phyloP scores from a whole-genome alignment of 2,797 vertebrate species.

The Micropoecilia bifurca region DNA sequence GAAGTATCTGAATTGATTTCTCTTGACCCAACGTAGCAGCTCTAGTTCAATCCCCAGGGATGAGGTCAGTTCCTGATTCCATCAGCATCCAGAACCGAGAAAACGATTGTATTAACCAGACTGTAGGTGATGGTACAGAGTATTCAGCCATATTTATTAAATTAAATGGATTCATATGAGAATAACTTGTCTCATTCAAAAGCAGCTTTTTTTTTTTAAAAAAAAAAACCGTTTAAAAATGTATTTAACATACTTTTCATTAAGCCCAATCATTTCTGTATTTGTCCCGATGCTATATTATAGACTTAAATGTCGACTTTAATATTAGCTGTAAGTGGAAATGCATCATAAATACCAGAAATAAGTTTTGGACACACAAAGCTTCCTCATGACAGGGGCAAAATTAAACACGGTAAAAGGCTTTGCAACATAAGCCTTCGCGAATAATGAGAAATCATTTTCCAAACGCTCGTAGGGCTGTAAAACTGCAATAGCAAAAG shows the following conservation, averaged over 20 bases:
- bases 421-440: not conserved
- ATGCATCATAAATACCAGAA: not conserved
- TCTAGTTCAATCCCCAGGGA: not conserved
- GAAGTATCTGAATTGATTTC: not conserved
- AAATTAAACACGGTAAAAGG: slow-evolving; percentile 1
- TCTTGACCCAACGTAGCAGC: not conserved
- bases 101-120: not conserved
- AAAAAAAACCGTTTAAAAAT: not conserved
- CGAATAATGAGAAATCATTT: slow-evolving; percentile 15
- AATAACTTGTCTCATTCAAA: not conserved
- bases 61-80: not conserved
- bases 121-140: not conserved
- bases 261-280: not conserved
- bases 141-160: not conserved
- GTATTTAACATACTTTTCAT: not conserved
- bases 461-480: not conserved
- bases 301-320: not conserved
- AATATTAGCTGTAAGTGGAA: not conserved
- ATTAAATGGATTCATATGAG: not conserved
- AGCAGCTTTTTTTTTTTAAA: not conserved
- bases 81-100: not conserved
- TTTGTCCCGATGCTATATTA: not conserved
- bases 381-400: not conserved
- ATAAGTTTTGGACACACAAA: not conserved
- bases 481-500: slow-evolving; percentile 36